Evolutionary conservation across 2,113 vertebrate genomes (phyloP).

Genomic region (Urocitellus parryii): DNA sequence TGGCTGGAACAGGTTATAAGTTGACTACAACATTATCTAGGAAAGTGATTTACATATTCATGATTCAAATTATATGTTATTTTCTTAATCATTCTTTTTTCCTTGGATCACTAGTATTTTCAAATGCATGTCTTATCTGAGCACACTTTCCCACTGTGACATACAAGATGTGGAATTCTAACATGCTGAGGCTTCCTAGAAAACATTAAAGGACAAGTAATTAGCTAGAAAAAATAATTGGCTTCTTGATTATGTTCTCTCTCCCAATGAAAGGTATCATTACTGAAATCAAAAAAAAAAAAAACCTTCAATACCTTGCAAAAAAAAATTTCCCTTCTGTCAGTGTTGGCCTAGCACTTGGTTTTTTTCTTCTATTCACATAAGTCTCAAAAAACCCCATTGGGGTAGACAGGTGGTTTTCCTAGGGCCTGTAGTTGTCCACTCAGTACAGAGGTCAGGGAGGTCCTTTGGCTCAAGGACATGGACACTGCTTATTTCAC

Average conservation of each 20-base stretch:
- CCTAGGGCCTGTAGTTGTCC: background rate
- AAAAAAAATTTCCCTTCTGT: background rate
- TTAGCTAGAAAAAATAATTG: background rate
- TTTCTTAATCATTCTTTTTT: background rate
- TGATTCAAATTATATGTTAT: background rate
- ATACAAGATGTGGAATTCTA: background rate
- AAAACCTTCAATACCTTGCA: background rate
- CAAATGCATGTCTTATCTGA: background rate
- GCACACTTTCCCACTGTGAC: background rate
- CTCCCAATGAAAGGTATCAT: background rate
- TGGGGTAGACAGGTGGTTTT: too few relatives aligned
- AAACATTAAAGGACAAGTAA: background rate
- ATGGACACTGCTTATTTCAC: background rate
- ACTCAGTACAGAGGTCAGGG: background rate
- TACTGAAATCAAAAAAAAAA: background rate
- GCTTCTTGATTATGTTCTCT: background rate
- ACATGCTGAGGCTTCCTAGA: background rate
- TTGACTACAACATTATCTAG: background rate
- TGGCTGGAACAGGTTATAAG: background rate
- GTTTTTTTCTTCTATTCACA: background rate
- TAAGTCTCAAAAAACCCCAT: background rate
- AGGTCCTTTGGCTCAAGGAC: background rate
- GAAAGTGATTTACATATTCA: constrained; percentile 2
- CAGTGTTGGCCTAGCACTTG: background rate
- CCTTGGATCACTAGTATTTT: background rate